These are phyloP conservation scores for Seira ritae DNA, from an alignment of 2,888 invertebrate genomes.

Conservation along the genomic window DNA sequence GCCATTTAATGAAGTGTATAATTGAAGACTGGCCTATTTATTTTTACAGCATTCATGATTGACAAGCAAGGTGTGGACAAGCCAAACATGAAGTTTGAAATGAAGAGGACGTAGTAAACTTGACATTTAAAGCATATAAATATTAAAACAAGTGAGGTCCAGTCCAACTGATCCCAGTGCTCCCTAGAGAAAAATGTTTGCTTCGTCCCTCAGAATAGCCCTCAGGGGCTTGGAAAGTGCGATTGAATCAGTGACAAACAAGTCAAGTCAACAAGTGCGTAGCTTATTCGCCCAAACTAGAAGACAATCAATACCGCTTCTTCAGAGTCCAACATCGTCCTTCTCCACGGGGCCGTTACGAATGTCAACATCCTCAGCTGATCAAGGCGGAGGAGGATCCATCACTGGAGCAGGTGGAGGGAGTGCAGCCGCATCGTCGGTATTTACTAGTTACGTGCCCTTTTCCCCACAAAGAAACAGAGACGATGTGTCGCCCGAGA, in stretches of 20 bases:
- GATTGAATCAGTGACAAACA: conserved; percentile 41
- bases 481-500: conserved; percentile 76
- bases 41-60: too few species aligned
- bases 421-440: conserved; percentile 24
- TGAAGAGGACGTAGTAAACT: not conserved
- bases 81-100: conserved; percentile 34
- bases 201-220: conserved; percentile 54
- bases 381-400: conserved; percentile 54
- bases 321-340: conserved; percentile 24
- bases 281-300: conserved; percentile 8
- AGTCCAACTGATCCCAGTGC: too few species aligned
- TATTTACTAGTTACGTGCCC: conserved; percentile 53
- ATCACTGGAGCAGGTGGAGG: conserved; percentile 28
- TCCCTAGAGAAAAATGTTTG: conserved; percentile 36
- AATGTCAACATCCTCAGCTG: conserved; percentile 57
- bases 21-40: too few species aligned
- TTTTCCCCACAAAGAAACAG: conserved; percentile 42
- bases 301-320: conserved; percentile 49
- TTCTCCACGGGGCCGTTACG: conserved; percentile 23
- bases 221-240: conserved; percentile 53
- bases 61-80: too few species aligned
- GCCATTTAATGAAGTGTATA: too few species aligned
- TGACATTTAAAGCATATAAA: too few species aligned
- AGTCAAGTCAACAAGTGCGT: conserved; percentile 19
- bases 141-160: too few species aligned